Conservation (phyloP, 1,140 invertebrate species). For the Heliconius congener region DNA sequence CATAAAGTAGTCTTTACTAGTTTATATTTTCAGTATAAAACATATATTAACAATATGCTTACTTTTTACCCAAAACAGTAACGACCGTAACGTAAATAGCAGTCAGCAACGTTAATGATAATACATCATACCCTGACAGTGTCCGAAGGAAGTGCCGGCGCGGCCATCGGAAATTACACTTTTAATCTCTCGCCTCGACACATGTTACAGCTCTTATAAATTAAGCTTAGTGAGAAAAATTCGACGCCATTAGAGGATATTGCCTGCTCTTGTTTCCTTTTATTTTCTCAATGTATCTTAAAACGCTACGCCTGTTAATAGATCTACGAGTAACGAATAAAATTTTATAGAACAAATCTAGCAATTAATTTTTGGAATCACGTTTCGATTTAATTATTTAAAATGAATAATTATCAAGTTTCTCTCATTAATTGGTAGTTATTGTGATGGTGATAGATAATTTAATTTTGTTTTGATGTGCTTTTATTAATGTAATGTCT, state of each 20-base stretch:
- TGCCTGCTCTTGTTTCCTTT: constrained; percentile 17
- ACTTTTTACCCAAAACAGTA: not conserved
- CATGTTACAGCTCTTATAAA: constrained; percentile 40
- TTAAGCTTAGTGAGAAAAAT: constrained; percentile 35
- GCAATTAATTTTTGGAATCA: not conserved
- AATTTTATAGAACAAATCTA: not conserved
- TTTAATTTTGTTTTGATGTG: not conserved
- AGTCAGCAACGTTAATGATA: constrained; percentile 31
- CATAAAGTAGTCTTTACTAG: not conserved
- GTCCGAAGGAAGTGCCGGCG: constrained; percentile 43
- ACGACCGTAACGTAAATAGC: not conserved
- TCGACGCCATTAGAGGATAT: constrained; percentile 30
- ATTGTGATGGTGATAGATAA: not conserved
- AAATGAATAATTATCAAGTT: not conserved
- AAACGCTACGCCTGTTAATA: not conserved
- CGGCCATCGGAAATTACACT: constrained; percentile 58
- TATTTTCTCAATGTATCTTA: constrained; percentile 13
- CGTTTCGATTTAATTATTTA: not conserved
- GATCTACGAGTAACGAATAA: not conserved
- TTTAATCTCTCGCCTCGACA: constrained; percentile 47
- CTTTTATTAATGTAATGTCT: not conserved
- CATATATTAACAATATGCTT: not conserved
- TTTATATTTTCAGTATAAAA: too few species aligned
- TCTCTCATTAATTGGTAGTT: not conserved
- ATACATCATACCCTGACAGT: constrained; percentile 47